Base-by-base conservation (phyloP, 2,797 vertebrate species). In the Dicrostonyx torquatus region DNA sequence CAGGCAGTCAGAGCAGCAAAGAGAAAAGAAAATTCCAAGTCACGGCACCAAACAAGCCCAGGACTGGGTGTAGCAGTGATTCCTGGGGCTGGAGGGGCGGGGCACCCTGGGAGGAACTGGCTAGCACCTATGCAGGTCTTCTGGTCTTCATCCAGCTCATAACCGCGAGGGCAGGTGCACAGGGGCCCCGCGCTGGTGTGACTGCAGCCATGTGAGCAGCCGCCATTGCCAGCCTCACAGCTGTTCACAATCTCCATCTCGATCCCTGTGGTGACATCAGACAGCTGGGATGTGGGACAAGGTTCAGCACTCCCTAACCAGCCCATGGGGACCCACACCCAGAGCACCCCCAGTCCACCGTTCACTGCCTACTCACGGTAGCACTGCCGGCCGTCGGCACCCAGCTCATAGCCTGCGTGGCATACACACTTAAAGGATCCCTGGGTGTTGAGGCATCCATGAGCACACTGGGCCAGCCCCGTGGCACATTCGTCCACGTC, bases 201-300 rank as follows among this genome's bases (percentile, higher is more conserved):
- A 58, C 99, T 99, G 97, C 99, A 99, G 53, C 98, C 90, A 0
- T 99, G 99, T 0, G 99, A 99, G 48, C 99, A 99, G 95, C 99
- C 99, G 0, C 99, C 99, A 0, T 99, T 99, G 98, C 97, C 97
- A 66, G 95, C 96, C 96, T 99, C 99, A 0, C 99, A 99, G 97
- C 99, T 99, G 98, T 99, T 99, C 68, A 99, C 99, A 0, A 99
- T 99, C 98, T 99, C 99, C 99, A 99, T 99, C 97, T 99, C 99
- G 18, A 99, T 99, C 64, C 99, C 99, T 99, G 97, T 26, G 73
- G 92, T 13, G n/a, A 90, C 88, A 84, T 17, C 2, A 0, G 6
- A 8, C 2, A 3, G 55, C 15, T 0, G 9, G 78, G 84, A 7
- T 0, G 0, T 15, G 66, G 79, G 53, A 11, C 0, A 0, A 34